A percentile compares a stretch with the other conserved stretches of the same genome.
Evolutionary conservation across 2,113 vertebrate species (phyloP).

Genomic region (Cynocephalus volans): DNA sequence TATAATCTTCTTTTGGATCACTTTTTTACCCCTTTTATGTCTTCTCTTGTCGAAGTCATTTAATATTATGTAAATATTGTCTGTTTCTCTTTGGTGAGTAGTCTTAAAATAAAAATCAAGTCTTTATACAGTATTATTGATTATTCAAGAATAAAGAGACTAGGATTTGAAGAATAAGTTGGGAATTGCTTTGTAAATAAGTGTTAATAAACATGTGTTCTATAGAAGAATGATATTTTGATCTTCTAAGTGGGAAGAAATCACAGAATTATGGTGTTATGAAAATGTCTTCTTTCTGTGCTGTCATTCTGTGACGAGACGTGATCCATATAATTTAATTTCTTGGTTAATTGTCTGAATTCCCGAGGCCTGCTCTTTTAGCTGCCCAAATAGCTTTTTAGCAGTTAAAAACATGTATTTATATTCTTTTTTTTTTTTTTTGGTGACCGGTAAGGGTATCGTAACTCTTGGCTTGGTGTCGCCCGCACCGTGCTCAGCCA

Average conservation of each 20-base stretch:
- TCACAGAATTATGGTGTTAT: not conserved
- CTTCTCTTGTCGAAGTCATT: not conserved
- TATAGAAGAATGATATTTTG: not conserved
- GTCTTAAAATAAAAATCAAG: not conserved
- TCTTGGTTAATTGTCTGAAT: not conserved
- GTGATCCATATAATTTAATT: not conserved
- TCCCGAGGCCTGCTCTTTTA: not conserved
- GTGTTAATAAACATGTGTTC: conserved; percentile 45
- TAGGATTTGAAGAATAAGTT: not conserved
- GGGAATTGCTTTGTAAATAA: not conserved
- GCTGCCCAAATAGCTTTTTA: not conserved
- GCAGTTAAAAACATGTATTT: conserved; percentile 26
- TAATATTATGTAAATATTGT: conserved; percentile 9
- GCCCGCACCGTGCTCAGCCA: no score
- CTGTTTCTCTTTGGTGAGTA: not conserved
- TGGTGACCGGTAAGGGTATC: no score
- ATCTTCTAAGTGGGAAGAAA: not conserved
- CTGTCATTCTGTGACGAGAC: not conserved
- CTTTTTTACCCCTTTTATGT: not conserved
- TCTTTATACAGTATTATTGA: conserved; percentile 20
- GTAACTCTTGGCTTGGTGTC: no score
- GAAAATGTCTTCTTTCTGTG: conserved; percentile 33
- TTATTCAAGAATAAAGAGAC: conserved; percentile 33
- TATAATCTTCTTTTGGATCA: conserved; percentile 32
- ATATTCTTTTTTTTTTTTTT: not conserved